A percentile compares a stretch with the other conserved stretches of the same genome.
These are phyloP conservation scores for Andricus curvator DNA, from an alignment of 2,888 invertebrate genomes.

Conservation along the genomic window DNA sequence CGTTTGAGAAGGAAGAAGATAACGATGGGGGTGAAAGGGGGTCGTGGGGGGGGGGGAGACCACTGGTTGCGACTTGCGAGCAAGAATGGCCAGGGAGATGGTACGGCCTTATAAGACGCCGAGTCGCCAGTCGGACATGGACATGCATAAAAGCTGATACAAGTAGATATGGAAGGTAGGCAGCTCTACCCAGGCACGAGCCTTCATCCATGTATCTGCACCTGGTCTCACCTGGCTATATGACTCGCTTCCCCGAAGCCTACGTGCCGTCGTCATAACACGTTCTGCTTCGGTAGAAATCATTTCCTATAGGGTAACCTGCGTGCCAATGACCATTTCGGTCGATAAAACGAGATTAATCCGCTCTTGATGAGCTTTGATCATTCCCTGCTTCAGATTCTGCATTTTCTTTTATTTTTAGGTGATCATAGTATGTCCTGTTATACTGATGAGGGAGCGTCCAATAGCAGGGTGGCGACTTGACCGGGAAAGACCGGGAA, in stretches of 20 bases:
- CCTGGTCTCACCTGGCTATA: slow-evolving; percentile 54
- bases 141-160: slow-evolving; percentile 62
- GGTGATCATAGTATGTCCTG: neutral
- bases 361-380: slow-evolving; percentile 19
- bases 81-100: slow-evolving; percentile 53
- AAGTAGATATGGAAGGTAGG: slow-evolving; percentile 65
- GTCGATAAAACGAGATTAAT: slow-evolving; percentile 53
- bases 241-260: slow-evolving; percentile 57
- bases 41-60: slow-evolving; percentile 38
- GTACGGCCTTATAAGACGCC: slow-evolving; percentile 53
- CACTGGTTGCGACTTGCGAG: slow-evolving; percentile 44
- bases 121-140: slow-evolving; percentile 54
- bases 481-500: no score
- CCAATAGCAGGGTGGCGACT: no score
- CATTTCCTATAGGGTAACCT: slow-evolving; percentile 59
- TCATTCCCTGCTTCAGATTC: neutral
- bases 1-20: slow-evolving; percentile 49
- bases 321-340: slow-evolving; percentile 56
- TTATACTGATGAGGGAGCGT: no score
- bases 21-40: slow-evolving; percentile 45
- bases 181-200: slow-evolving; percentile 49
- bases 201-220: slow-evolving; percentile 48
- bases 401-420: neutral
- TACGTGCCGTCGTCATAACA: slow-evolving; percentile 60
- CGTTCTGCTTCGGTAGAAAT: slow-evolving; percentile 62